Evolutionary conservation across 2,888 invertebrate genomes (phyloP), one percentile per base, ranked within the genome.

Genomic region (Apamea crenata): DNA sequence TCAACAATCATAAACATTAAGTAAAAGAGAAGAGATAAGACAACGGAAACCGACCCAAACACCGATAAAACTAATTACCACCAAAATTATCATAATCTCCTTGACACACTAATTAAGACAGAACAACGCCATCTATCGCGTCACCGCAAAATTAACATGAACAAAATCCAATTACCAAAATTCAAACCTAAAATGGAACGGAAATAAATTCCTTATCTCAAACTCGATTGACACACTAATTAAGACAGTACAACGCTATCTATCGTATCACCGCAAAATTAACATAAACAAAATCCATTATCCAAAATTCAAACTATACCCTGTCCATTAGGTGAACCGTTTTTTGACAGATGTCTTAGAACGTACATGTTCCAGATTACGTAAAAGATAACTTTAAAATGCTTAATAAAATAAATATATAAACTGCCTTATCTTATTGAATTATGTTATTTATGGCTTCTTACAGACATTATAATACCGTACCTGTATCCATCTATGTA

Each of bases 101-200:
- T 86, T 82, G 74, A 70, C 82, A 81, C 59, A 69, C 59, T 61
- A 69, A 85, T 61, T 65, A 59, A 74, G 0, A 16, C 53, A 36
- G 12, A 66, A 36, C 82, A 82, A 36, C 74, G 82, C 86, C 82
- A 86, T 86, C 86, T 82, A 86, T 82, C 65, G 16, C 18, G 29
- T 12, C 0, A n/a, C 59, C 65, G 0, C 69, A 29, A 36, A 82
- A 75, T 76, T 73, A 78, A 53, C 47, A 83, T 73, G 25, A 59
- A 14, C 63, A 21, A 66, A 61, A 71, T 25, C 73, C 73, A 85
- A 84, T 78, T 79, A 44, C 29, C 69, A 67, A 74, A 77, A 76
- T 56, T 65, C 53, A 59, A 80, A 32, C 53, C 25, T 61, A 74
- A 78, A 89, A 69, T 80, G 78, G 69, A 87, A 79, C 71, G 69